Conservation (phyloP, 2,888 invertebrate genomes). For the Pterobdella sp. region DNA sequence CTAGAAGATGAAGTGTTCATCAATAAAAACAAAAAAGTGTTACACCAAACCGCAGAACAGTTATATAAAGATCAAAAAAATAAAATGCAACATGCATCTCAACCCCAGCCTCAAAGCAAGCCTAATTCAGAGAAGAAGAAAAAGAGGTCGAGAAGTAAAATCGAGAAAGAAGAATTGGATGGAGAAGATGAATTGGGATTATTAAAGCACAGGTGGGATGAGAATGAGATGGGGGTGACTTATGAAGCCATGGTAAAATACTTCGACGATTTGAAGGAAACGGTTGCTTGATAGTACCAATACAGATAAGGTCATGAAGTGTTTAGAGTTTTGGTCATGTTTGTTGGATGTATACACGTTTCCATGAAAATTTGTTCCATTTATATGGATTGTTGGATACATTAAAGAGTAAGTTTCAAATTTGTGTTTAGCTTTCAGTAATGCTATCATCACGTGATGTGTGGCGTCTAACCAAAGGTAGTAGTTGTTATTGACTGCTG, state of each 20-base stretch:
- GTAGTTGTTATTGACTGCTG: too few species aligned
- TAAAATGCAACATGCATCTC: neutral
- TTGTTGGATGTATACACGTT: too few species aligned
- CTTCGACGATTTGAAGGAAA: constrained; percentile 92
- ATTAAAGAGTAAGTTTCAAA: too few species aligned
- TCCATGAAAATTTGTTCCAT: too few species aligned
- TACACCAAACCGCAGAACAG: neutral
- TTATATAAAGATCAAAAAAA: neutral
- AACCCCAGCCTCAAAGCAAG: neutral
- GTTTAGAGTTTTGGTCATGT: neutral
- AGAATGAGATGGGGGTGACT: constrained; percentile 61
- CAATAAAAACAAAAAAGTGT: neutral
- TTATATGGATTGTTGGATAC: too few species aligned
- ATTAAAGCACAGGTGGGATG: constrained; percentile 44
- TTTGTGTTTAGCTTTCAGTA: too few species aligned
- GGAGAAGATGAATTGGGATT: neutral
- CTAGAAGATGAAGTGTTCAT: neutral
- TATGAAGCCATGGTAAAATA: constrained; percentile 96
- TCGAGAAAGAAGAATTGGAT: constrained; percentile 6
- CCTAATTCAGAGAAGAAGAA: neutral
- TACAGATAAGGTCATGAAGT: neutral
- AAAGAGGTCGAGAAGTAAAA: neutral
- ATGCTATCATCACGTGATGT: too few species aligned
- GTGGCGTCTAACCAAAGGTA: too few species aligned
- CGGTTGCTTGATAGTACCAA: constrained; percentile 50